Percentiles rank a stretch among this genome's conserved stretches.
Evolutionary conservation across 1,140 invertebrate genomes (phyloP).

Genomic region (Amyelois transitella): DNA sequence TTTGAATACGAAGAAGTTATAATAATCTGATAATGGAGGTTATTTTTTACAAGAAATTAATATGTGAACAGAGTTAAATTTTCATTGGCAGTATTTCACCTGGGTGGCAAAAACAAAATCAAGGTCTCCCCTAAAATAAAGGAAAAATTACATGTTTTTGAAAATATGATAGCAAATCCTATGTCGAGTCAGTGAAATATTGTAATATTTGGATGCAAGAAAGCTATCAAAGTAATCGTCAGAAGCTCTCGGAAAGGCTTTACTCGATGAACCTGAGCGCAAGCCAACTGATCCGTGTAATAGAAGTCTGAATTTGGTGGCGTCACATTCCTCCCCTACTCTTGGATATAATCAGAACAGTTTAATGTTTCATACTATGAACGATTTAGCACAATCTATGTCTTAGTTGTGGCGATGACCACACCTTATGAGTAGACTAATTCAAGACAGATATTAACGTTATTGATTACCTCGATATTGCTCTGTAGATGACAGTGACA

Average conservation of each 20-base stretch:
- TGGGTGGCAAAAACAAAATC: too few species aligned
- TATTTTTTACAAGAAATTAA: too few species aligned
- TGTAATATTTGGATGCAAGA: slow-evolving; percentile 10
- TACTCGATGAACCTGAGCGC: slow-evolving; percentile 44
- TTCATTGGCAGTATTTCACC: too few species aligned
- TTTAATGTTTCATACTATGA: neutral
- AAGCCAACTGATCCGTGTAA: slow-evolving; percentile 63
- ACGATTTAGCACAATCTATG: neutral
- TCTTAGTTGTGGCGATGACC: too few species aligned
- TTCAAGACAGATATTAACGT: too few species aligned
- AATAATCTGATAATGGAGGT: too few species aligned
- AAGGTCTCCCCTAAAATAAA: neutral
- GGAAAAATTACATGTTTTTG: neutral
- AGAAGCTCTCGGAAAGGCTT: slow-evolving; percentile 49
- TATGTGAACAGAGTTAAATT: too few species aligned
- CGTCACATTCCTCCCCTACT: slow-evolving; percentile 25
- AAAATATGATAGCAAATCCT: neutral
- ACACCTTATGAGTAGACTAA: too few species aligned
- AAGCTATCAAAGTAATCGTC: slow-evolving; percentile 41
- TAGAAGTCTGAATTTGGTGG: slow-evolving; percentile 52
- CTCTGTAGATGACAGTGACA: too few species aligned
- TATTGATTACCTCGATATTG: too few species aligned
- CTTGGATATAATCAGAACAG: slow-evolving; percentile 26
- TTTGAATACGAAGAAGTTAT: neutral
- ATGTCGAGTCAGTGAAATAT: neutral